A percentile compares a stretch with the other conserved stretches of the same genome.
Evolutionary conservation across 2,113 vertebrate species (phyloP).

Genomic region (Erinaceus europaeus): DNA sequence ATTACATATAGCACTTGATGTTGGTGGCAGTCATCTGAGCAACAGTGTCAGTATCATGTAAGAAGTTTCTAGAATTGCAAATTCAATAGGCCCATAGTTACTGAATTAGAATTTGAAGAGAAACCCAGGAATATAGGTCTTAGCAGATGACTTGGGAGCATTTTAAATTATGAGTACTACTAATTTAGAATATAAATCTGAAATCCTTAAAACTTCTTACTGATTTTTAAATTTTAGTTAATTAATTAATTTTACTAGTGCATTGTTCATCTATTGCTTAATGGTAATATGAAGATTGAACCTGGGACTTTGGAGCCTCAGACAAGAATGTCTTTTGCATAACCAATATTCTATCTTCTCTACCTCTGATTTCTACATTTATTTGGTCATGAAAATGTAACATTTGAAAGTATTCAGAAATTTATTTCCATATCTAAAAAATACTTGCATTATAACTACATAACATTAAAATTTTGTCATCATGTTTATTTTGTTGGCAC

Average conservation of each 20-base stretch:
- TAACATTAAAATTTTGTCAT: background rate
- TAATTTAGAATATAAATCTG: background rate
- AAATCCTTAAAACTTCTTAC: background rate
- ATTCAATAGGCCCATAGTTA: background rate
- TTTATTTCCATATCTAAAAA: background rate
- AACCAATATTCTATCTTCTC: too few relatives aligned
- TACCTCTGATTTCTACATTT: background rate
- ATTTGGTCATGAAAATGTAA: background rate
- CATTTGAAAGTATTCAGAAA: background rate
- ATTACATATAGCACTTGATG: background rate
- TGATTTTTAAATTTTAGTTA: too few relatives aligned
- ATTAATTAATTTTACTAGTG: too few relatives aligned
- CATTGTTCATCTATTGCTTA: too few relatives aligned
- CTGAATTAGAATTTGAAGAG: background rate
- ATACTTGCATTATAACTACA: background rate
- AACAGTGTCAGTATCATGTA: background rate
- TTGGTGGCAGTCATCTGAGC: background rate
- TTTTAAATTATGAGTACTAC: background rate
- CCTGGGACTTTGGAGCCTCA: too few relatives aligned
- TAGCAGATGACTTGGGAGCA: background rate
- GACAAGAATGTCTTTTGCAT: too few relatives aligned
- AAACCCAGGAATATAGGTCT: background rate
- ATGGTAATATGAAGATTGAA: too few relatives aligned
- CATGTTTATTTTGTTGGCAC: constrained; percentile 7
- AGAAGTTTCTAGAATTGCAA: background rate